phyloP scores from a whole-genome alignment of 2,888 invertebrate genomes.

The Criorhina ranunculi region DNA sequence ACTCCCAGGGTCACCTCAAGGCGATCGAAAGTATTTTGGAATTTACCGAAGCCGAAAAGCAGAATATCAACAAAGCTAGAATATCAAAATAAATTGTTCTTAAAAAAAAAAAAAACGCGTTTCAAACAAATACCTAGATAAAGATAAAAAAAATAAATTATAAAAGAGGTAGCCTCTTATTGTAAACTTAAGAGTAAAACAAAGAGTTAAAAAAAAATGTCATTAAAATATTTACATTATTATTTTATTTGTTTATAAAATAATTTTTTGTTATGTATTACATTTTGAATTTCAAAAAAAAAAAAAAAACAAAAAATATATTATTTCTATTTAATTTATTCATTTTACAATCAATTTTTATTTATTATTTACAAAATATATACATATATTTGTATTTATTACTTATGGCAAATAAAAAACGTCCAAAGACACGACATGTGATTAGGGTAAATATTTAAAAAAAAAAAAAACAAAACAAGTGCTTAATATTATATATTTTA shows the following conservation, averaged over 20 bases:
- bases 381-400: constrained; percentile 20
- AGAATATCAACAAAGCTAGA: constrained; percentile 90
- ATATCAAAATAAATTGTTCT: constrained; percentile 84
- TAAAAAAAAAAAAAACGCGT: constrained; percentile 36
- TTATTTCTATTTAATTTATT: constrained; percentile 64
- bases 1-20: constrained; percentile 92
- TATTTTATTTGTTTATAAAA: constrained; percentile 80
- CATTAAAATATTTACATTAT: constrained; percentile 80
- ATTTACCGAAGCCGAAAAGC: constrained; percentile 92
- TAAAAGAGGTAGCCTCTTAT: constrained; percentile 63
- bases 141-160: constrained; percentile 22
- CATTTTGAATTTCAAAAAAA: too few species aligned
- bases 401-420: constrained; percentile 57
- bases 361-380: constrained; percentile 16
- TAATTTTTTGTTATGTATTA: constrained; percentile 80
- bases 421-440: constrained; percentile 73
- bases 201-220: constrained; percentile 36
- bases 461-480: constrained; percentile 33
- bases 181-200: constrained; percentile 53
- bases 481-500: constrained; percentile 69
- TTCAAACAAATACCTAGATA: constrained; percentile 40
- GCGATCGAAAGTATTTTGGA: constrained; percentile 97
- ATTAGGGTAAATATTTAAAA: constrained; percentile 48
- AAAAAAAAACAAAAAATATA: too few species aligned
- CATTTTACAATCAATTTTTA: constrained; percentile 32